Percentiles rank a stretch among this genome's conserved stretches.
Conservation (phyloP, 2,113 vertebrate species). For the Psittacula cyanocephala region DNA sequence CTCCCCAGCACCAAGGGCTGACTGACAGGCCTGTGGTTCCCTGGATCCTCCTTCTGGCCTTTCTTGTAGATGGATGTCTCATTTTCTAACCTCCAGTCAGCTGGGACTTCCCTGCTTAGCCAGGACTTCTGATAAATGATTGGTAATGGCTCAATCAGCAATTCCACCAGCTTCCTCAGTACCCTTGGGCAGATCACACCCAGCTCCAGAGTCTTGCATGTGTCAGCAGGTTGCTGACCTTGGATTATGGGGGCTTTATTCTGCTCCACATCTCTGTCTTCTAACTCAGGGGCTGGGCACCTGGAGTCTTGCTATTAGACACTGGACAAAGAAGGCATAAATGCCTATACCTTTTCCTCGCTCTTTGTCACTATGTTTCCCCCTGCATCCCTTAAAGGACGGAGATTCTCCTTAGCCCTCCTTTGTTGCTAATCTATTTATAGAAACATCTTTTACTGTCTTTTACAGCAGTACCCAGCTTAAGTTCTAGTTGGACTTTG, state of each 20-base stretch:
- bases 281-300: background rate
- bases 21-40: background rate
- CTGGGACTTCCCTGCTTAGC: background rate
- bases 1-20: background rate
- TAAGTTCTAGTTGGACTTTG: background rate
- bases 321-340: background rate
- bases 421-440: background rate
- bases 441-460: background rate
- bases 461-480: background rate
- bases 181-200: background rate
- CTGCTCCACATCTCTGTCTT: background rate
- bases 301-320: background rate
- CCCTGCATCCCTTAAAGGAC: background rate
- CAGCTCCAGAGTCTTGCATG: background rate
- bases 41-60: background rate
- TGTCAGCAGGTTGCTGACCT: background rate
- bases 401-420: background rate
- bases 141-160: background rate
- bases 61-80: background rate
- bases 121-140: background rate
- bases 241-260: background rate
- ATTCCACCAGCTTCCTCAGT: background rate
- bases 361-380: background rate
- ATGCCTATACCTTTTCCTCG: background rate
- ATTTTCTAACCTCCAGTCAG: background rate